Conservation (phyloP, 2,797 vertebrate species). For the Catharus ustulatus region DNA sequence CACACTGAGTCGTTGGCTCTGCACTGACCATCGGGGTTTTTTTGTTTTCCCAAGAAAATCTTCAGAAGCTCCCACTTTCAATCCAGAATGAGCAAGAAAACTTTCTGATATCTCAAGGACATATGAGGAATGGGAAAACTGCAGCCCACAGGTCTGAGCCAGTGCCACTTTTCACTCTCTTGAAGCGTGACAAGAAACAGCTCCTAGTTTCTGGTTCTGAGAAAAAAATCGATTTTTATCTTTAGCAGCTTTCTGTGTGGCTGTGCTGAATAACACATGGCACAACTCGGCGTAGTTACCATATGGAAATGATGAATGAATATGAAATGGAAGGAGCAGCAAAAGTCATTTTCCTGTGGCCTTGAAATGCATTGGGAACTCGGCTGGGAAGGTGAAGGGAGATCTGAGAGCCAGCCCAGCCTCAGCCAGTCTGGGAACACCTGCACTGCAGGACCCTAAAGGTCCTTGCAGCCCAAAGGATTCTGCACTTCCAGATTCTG, state of each 20-base stretch:
- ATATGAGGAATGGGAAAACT: background rate
- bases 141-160: background rate
- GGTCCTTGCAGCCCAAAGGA: background rate
- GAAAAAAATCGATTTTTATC: constrained; percentile 32
- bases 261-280: constrained; percentile 24
- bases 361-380: background rate
- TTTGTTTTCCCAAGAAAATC: background rate
- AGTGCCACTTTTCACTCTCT: constrained; percentile 53
- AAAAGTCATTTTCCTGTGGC: background rate
- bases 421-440: background rate
- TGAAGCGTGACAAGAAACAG: constrained; percentile 65
- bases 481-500: fast-evolving
- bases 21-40: fast-evolving
- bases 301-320: constrained; percentile 35
- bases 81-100: background rate
- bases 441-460: fast-evolving
- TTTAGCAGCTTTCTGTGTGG: background rate
- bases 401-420: background rate
- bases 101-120: background rate
- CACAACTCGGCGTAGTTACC: background rate
- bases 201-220: constrained; percentile 38
- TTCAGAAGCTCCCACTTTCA: background rate
- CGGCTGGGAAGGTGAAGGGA: background rate
- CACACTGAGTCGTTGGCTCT: background rate
- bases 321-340: background rate